Conservation (phyloP, 2,888 invertebrate species). For the Leptinotarsa rubiginosa region DNA sequence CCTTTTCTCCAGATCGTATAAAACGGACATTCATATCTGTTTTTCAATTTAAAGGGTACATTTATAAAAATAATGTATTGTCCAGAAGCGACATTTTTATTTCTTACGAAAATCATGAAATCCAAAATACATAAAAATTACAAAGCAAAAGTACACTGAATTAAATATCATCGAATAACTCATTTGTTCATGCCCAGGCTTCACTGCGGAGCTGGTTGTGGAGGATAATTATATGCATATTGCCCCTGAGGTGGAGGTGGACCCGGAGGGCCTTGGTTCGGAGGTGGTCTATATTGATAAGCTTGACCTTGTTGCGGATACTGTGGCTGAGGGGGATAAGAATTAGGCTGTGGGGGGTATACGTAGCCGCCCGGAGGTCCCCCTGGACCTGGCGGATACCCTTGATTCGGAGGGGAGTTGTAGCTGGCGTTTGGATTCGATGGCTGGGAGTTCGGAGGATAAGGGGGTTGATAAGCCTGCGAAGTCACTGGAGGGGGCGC, state of each 20-base stretch:
- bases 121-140: not conserved
- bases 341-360: slow-evolving; percentile 73
- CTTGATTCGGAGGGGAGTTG: slow-evolving; percentile 46
- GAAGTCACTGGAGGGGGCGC: slow-evolving; percentile 50
- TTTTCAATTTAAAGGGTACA: not conserved
- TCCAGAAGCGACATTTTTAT: not conserved
- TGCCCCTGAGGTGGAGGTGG: slow-evolving; percentile 75
- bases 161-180: slow-evolving; percentile 11
- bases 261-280: slow-evolving; percentile 76
- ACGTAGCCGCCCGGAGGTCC: slow-evolving; percentile 62
- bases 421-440: slow-evolving; percentile 64
- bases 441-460: slow-evolving; percentile 66
- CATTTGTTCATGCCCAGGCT: slow-evolving; percentile 10
- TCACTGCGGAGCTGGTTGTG: slow-evolving; percentile 73
- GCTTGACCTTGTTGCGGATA: slow-evolving; percentile 73
- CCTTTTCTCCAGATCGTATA: no score
- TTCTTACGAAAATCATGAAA: slow-evolving; percentile 1
- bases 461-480: slow-evolving; percentile 71
- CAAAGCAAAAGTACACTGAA: slow-evolving; percentile 24
- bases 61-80: not conserved
- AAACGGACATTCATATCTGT: no score
- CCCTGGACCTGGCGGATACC: slow-evolving; percentile 52
- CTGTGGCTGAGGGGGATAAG: slow-evolving; percentile 72
- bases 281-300: slow-evolving; percentile 75
- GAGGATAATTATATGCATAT: slow-evolving; percentile 83